Conservation (phyloP, 2,797 vertebrate species). For the Chrysocyon brachyurus region DNA sequence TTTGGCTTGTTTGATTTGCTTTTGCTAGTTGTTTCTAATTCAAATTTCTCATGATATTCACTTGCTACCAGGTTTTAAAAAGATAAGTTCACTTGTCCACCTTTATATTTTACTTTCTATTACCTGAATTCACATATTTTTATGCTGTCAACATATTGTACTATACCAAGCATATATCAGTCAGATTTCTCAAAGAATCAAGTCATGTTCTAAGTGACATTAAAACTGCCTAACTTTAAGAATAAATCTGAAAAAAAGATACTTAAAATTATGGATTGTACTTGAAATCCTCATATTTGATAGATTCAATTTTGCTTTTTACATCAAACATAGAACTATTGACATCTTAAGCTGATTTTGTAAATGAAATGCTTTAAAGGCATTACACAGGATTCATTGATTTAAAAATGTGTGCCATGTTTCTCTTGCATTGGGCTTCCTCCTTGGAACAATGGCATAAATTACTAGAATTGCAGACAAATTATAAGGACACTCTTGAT, state of each 20-base stretch:
- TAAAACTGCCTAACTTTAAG: conserved; percentile 37
- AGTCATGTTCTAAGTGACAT: neutral
- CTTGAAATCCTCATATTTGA: neutral
- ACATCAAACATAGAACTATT: neutral
- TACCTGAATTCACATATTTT: neutral
- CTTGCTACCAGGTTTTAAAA: neutral
- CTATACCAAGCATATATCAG: neutral
- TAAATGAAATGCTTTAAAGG: conserved; percentile 40
- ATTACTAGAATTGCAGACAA: neutral
- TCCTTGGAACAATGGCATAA: neutral
- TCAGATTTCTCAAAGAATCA: conserved; percentile 31
- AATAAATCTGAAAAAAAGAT: neutral
- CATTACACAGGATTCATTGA: neutral
- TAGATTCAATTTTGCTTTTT: conserved; percentile 15
- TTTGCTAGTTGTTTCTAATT: neutral
- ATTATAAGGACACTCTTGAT: neutral
- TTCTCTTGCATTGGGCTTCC: neutral
- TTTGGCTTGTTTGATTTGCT: neutral
- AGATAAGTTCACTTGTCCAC: neutral
- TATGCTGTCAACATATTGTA: neutral
- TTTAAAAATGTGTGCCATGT: neutral
- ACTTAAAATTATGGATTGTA: neutral
- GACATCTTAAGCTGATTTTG: conserved; percentile 16
- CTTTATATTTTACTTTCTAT: neutral
- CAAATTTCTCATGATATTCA: neutral